These are phyloP conservation scores for Chaetodon trifasciatus DNA, from an alignment of 2,797 vertebrate genomes.

Conservation along the genomic window DNA sequence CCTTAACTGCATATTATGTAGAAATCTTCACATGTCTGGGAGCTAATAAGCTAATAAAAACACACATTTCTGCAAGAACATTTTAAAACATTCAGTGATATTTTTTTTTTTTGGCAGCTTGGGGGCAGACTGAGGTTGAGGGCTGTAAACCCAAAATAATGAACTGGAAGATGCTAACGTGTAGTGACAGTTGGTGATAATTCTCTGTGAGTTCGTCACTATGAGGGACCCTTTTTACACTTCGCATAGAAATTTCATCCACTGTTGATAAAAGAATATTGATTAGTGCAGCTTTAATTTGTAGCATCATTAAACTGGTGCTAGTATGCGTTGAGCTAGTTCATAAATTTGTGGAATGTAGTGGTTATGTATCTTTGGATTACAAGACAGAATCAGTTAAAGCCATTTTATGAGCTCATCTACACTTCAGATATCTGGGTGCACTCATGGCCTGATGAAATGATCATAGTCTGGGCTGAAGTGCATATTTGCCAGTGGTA, in stretches of 20 bases:
- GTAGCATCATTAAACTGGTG: not conserved
- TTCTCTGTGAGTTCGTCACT: not conserved
- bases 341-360: not conserved
- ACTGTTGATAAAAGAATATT: not conserved
- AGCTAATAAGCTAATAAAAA: not conserved
- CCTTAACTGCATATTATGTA: not conserved
- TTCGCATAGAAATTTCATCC: not conserved
- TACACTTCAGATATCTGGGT: not conserved
- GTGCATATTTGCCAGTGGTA: slow-evolving; percentile 9
- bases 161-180: not conserved
- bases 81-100: no score
- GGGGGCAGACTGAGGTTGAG: not conserved
- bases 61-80: no score
- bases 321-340: not conserved
- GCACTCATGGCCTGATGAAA: slow-evolving; percentile 7
- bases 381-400: not conserved
- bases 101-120: no score
- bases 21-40: not conserved
- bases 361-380: slow-evolving; percentile 8
- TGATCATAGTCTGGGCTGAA: not conserved
- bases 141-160: not conserved
- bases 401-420: not conserved
- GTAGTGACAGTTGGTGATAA: not conserved
- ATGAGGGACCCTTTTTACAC: not conserved
- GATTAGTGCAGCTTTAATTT: not conserved